A percentile compares a stretch with the other conserved stretches of the same genome.
These are phyloP conservation scores for Notamacropus eugenii DNA, from an alignment of 2,797 vertebrate genomes.

Conservation along the genomic window DNA sequence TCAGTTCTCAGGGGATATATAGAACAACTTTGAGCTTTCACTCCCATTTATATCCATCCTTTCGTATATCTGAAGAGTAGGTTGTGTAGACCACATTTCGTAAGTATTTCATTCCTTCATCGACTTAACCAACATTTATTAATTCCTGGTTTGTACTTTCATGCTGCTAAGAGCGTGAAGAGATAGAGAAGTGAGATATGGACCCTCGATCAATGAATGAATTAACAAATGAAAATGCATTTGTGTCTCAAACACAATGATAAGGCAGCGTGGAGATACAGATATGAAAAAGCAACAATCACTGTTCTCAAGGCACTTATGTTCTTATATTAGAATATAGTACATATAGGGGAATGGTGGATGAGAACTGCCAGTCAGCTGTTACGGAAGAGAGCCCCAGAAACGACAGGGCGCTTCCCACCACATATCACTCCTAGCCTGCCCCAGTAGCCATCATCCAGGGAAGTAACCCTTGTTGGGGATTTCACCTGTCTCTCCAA, in stretches of 20 bases:
- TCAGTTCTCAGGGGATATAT: background rate
- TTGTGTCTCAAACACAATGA: background rate
- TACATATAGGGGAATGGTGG: background rate
- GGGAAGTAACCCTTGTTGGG: background rate
- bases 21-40: background rate
- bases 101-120: background rate
- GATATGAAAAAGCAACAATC: background rate
- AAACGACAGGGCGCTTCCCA: background rate
- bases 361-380: background rate
- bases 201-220: background rate
- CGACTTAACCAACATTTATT: background rate
- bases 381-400: background rate
- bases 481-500: background rate
- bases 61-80: background rate
- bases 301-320: too few relatives aligned
- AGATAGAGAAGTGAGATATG: background rate
- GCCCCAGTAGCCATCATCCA: background rate
- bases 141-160: background rate
- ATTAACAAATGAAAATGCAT: background rate
- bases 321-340: background rate
- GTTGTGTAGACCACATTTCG: background rate
- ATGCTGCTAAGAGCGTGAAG: background rate
- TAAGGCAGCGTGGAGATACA: background rate
- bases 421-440: background rate
- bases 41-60: background rate